Percentiles rank a stretch among this genome's conserved stretches.
Conservation (phyloP, 2,797 vertebrate species). For the Mormyrus proboscirostris region DNA sequence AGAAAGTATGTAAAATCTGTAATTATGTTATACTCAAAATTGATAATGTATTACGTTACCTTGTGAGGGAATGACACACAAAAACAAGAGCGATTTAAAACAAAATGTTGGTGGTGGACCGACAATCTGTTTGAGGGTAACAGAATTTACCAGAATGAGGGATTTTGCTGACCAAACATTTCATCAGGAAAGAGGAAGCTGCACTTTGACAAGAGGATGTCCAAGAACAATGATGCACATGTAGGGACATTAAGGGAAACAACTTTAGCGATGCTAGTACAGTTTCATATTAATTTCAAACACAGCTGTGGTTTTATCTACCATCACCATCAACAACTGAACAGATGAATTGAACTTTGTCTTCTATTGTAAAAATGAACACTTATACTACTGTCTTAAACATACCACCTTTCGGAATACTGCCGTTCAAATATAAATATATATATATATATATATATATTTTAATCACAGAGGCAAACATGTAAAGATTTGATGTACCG, state of each 20-base stretch:
- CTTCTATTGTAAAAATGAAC: background rate
- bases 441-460: no score
- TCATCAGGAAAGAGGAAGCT: background rate
- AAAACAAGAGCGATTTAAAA: background rate
- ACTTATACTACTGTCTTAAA: background rate
- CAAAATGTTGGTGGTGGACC: background rate
- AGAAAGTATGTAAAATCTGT: background rate
- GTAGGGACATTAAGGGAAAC: background rate
- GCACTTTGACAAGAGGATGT: background rate
- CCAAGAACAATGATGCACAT: background rate
- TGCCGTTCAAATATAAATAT: background rate
- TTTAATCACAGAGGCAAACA: background rate
- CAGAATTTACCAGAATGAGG: background rate
- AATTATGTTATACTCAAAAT: background rate
- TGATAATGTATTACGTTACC: background rate
- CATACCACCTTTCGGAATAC: background rate
- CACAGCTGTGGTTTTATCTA: background rate
- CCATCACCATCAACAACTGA: background rate
- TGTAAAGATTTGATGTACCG: background rate
- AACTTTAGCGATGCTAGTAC: background rate
- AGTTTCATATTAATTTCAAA: background rate
- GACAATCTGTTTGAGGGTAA: background rate
- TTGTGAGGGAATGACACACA: background rate
- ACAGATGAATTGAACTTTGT: background rate
- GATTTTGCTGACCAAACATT: slow-evolving; percentile 17